These are phyloP conservation scores for Drosophila serrata DNA, from an alignment of 1,140 invertebrate species.

Conservation along the genomic window DNA sequence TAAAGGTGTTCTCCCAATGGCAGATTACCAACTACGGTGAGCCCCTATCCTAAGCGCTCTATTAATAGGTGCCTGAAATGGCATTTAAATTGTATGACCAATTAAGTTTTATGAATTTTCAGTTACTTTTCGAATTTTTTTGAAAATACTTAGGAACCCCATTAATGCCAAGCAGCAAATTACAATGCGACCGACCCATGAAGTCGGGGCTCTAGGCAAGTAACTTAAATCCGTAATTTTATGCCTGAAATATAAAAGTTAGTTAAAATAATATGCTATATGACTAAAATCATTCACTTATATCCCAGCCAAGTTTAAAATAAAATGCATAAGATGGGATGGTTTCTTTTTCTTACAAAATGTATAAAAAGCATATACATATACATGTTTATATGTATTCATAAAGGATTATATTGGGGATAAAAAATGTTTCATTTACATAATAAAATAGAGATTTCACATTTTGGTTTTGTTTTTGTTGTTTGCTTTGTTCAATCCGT, in stretches of 20 bases:
- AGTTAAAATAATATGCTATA: too few relatives aligned
- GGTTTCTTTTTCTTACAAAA: slow-evolving; percentile 29
- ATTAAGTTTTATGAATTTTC: neutral
- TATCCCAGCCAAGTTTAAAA: neutral
- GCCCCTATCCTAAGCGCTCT: neutral
- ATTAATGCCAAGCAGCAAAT: too few relatives aligned
- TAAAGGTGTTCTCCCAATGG: neutral
- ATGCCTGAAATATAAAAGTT: too few relatives aligned
- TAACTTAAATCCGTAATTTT: too few relatives aligned
- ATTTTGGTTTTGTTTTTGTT: slow-evolving; percentile 32
- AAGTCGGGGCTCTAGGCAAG: too few relatives aligned
- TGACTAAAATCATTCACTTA: neutral
- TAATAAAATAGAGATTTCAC: slow-evolving; percentile 53
- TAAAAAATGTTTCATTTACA: slow-evolving; percentile 43
- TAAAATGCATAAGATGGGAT: slow-evolving; percentile 6
- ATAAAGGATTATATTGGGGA: slow-evolving; percentile 27
- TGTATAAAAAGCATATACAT: slow-evolving; percentile 55
- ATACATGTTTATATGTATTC: slow-evolving; percentile 27
- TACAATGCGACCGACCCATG: too few relatives aligned
- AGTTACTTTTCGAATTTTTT: neutral
- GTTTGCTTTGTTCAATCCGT: neutral
- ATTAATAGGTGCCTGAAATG: neutral
- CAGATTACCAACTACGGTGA: neutral
- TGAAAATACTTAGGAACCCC: neutral
- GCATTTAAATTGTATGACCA: neutral